Evolutionary conservation across 2,113 vertebrate species (phyloP).

Genomic region (Melanerpes aurifrons): DNA sequence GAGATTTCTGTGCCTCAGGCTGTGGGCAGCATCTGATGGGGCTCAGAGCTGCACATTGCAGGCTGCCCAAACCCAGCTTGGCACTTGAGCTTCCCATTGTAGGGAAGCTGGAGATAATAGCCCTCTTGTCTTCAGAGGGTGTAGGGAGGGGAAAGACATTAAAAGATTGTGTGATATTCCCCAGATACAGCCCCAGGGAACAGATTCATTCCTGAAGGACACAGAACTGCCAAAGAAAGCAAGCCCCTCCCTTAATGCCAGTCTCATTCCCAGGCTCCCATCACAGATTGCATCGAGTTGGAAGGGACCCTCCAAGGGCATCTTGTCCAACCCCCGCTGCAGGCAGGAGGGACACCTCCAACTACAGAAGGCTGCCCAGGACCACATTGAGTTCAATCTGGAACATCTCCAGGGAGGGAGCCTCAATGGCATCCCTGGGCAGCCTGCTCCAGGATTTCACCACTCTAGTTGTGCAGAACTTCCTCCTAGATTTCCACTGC

Average conservation of each 20-base stretch:
- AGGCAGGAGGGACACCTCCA: too few relatives aligned
- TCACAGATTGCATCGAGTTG: too few relatives aligned
- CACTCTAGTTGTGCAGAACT: too few relatives aligned
- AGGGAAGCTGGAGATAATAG: not conserved
- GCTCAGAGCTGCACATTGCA: fast-evolving
- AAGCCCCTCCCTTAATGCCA: not conserved
- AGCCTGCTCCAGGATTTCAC: too few relatives aligned
- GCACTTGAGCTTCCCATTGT: not conserved
- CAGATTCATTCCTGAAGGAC: not conserved
- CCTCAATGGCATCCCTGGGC: too few relatives aligned
- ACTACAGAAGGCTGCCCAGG: too few relatives aligned
- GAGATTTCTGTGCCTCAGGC: not conserved
- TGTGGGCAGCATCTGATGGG: not conserved
- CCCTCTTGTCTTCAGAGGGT: not conserved
- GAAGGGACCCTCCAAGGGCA: too few relatives aligned
- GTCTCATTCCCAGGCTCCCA: not conserved
- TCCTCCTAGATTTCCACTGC: too few relatives aligned
- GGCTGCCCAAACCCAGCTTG: not conserved
- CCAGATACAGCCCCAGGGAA: not conserved
- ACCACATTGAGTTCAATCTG: too few relatives aligned
- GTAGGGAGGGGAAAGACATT: not conserved
- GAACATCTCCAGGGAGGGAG: too few relatives aligned
- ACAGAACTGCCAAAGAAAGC: not conserved
- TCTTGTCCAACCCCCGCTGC: too few relatives aligned
- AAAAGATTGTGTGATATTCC: not conserved